Base-by-base conservation (phyloP, 2,888 invertebrate genomes). In the Parnassius apollo region DNA sequence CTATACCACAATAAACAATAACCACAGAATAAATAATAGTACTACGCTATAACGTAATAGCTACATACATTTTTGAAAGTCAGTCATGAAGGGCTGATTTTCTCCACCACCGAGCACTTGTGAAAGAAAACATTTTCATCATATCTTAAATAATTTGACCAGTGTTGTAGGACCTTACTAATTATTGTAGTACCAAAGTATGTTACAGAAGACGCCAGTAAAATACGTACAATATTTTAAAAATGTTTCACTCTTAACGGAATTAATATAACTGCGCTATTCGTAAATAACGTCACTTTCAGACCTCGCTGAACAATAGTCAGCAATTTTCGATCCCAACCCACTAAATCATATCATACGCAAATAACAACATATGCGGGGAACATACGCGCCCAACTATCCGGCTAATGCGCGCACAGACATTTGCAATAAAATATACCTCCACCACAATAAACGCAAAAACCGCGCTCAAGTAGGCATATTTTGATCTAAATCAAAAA, bases 371-470 rank as follows among this genome's bases (percentile, higher is more conserved):
- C 88, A 88, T 84, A 82, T 86, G 85, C 69, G 79, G 65, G 62
- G 64, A 71, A 74, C 74, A 75, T 77, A 75, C 69, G 68, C 71
- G 68, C 69, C 72, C 70, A 77, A 83, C 85, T 82, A 83, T 78
- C 77, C 77, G 66, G 71, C 82, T 83, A 85, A 87, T 83, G 80
- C 81, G 71, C 68, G 70, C 75, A 73, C 78, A 82, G 78, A 85
- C 78, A 84, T 77, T 79, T 72, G 76, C 80, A 80, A 86, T 88
- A 85, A 85, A 85, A 86, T 81, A 74, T 71, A 75, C 75, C 81
- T 80, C 74, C 66, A 66, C 71, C 68, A 82, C 84, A 83, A 82
- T 81, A 69, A 73, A 69, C 66, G 65, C 64, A 71, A 74, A 72
- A 74, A 71, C 66, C 71, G 67, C 72, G 71, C 72, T 73, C 69